Evolutionary conservation across 2,888 invertebrate species (phyloP).

Genomic region (Pristionchus mayeri): DNA sequence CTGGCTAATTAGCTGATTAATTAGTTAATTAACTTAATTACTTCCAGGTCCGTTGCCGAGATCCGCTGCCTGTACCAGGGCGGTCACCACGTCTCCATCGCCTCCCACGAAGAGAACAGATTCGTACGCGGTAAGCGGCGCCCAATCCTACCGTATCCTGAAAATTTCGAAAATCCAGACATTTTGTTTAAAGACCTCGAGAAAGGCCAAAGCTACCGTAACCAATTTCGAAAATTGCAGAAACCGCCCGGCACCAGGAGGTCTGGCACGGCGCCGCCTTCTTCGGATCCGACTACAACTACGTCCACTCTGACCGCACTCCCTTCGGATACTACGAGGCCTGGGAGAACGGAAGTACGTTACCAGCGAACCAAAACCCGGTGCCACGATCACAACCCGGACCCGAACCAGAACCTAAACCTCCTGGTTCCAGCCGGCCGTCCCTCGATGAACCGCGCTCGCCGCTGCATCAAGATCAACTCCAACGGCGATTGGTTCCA

Average conservation of each 20-base stretch:
- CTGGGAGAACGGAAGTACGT: conserved; percentile 66
- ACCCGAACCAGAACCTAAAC: neutral
- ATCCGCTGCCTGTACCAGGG: conserved; percentile 74
- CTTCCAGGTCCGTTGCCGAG: conserved; percentile 64
- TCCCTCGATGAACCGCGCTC: conserved; percentile 70
- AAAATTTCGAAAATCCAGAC: no score
- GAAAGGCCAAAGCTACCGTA: no score
- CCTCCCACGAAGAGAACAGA: conserved; percentile 69
- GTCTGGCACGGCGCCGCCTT: conserved; percentile 73
- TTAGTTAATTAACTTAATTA: conserved; percentile 62
- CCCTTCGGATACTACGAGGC: conserved; percentile 67
- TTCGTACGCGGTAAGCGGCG: conserved; percentile 67
- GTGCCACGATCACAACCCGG: neutral
- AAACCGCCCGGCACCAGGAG: conserved; percentile 67
- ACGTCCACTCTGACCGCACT: conserved; percentile 69
- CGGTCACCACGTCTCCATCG: conserved; percentile 71
- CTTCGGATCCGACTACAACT: conserved; percentile 68
- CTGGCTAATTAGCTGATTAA: conserved; percentile 55
- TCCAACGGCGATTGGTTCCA: conserved; percentile 73
- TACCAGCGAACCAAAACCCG: neutral
- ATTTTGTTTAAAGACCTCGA: no score
- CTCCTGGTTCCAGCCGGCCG: conserved; percentile 54
- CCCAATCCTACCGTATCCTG: no score
- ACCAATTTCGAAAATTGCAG: conserved; percentile 55
- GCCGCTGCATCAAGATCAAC: conserved; percentile 72